A percentile compares a stretch with the other conserved stretches of the same genome.
phyloP scores from a whole-genome alignment of 2,888 invertebrate species.

The Tiliacea aurago region DNA sequence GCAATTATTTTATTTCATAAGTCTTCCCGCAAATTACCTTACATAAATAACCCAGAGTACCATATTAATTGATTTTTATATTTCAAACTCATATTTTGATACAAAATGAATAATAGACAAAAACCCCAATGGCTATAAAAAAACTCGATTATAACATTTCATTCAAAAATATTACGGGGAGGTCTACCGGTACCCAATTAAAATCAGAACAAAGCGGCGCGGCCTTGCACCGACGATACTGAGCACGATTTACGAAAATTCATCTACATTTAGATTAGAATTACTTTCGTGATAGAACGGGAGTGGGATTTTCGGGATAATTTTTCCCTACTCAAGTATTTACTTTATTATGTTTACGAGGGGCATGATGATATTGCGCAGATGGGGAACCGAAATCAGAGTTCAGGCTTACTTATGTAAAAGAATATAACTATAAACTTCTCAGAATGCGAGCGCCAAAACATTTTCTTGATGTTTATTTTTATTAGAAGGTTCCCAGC shows the following conservation, averaged over 20 bases:
- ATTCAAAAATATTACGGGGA: conserved; percentile 63
- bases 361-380: conserved; percentile 56
- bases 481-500: conserved; percentile 29
- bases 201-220: conserved; percentile 72
- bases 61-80: not conserved
- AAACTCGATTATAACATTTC: conserved; percentile 56
- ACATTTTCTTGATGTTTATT: conserved; percentile 38
- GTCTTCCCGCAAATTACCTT: not conserved
- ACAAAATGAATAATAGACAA: conserved; percentile 33
- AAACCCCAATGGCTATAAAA: conserved; percentile 27
- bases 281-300: conserved; percentile 67
- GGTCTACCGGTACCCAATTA: conserved; percentile 72
- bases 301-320: conserved; percentile 59
- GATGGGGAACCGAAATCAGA: conserved; percentile 46
- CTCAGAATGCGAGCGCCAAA: conserved; percentile 26
- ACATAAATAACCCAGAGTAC: not conserved
- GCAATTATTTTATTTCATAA: not conserved
- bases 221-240: conserved; percentile 67
- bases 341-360: conserved; percentile 65
- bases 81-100: conserved; percentile 15
- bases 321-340: conserved; percentile 54
- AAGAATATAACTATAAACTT: conserved; percentile 54
- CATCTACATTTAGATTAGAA: conserved; percentile 75
- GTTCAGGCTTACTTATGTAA: conserved; percentile 48
- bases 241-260: conserved; percentile 65